phyloP scores from a whole-genome alignment of 2,797 vertebrate species.

The Anomalospiza imberbis region DNA sequence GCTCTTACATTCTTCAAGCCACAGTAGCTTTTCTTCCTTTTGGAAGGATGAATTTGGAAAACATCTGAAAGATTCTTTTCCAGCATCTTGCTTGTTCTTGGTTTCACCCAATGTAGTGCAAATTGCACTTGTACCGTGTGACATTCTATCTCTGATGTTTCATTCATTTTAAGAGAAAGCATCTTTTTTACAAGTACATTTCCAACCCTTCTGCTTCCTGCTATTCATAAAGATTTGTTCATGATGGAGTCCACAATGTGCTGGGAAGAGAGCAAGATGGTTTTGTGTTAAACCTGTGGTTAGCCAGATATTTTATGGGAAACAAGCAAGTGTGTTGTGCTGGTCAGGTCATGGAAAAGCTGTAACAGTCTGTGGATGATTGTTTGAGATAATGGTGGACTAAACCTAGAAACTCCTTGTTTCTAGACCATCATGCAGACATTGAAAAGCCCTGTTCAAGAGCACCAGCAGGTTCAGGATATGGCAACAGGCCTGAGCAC shows the following conservation, averaged over 20 bases:
- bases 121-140: not conserved
- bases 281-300: not conserved
- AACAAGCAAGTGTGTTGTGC: not conserved
- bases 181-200: not conserved
- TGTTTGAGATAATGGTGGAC: not conserved
- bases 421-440: constrained; percentile 66
- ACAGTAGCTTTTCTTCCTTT: not conserved
- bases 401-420: constrained; percentile 15
- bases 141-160: not conserved
- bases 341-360: not conserved
- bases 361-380: not conserved
- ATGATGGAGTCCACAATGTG: not conserved
- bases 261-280: not conserved
- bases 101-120: not conserved
- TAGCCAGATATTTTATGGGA: not conserved
- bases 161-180: not conserved
- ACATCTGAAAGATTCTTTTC: not conserved
- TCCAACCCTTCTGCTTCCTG: not conserved
- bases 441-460: constrained; percentile 58
- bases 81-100: not conserved
- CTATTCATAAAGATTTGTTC: not conserved
- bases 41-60: not conserved
- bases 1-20: not conserved
- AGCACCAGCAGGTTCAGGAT: constrained; percentile 58
- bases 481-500: constrained; percentile 38